These are phyloP conservation scores for Betta splendens DNA, from an alignment of 2,797 vertebrate genomes.

Conservation along the genomic window DNA sequence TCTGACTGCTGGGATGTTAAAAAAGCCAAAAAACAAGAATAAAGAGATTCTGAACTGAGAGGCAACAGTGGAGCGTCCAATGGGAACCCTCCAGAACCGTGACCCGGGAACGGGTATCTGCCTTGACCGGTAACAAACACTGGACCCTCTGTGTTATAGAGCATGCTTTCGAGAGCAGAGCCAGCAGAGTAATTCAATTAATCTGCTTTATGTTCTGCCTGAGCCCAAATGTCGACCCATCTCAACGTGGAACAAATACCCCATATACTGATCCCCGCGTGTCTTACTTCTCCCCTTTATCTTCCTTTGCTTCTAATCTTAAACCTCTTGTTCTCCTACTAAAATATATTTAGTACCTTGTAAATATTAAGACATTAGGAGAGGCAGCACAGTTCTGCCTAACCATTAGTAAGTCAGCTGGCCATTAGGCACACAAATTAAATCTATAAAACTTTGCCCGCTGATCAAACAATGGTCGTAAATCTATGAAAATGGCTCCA, in stretches of 20 bases:
- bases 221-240: not conserved
- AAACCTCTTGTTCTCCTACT: not conserved
- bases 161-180: not conserved
- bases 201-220: not conserved
- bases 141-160: constrained; percentile 4
- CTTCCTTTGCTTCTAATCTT: not conserved
- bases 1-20: not conserved
- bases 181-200: constrained; percentile 1
- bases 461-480: not conserved
- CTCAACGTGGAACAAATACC: not conserved
- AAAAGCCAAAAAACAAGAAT: not conserved
- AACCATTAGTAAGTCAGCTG: not conserved
- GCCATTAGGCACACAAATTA: constrained; percentile 1
- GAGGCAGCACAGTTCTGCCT: not conserved
- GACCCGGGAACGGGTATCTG: too few relatives aligned
- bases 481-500: constrained; percentile 1
- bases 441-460: not conserved
- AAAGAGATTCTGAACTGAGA: too few relatives aligned
- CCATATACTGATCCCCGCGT: constrained; percentile 7
- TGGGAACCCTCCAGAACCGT: too few relatives aligned
- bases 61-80: too few relatives aligned
- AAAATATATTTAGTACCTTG: not conserved
- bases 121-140: too few relatives aligned
- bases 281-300: not conserved
- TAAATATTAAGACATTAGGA: not conserved